Evolutionary conservation across 2,113 vertebrate genomes (phyloP).

Genomic region (Mola mola): DNA sequence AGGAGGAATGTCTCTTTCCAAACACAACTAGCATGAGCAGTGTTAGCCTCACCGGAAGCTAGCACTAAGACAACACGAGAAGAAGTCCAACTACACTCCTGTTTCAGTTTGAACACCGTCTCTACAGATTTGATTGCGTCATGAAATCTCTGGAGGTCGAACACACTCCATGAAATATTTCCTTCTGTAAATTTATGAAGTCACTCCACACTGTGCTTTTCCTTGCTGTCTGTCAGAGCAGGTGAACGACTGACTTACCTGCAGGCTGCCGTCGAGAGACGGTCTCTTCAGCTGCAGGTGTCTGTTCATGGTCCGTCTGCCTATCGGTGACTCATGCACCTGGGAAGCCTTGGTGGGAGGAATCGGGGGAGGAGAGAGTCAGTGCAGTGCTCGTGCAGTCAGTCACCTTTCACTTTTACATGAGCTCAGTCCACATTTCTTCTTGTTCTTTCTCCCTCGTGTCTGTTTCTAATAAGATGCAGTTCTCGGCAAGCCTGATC

Average conservation of each 20-base stretch:
- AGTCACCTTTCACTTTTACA: too few relatives aligned
- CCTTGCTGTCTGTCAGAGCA: constrained; percentile 3
- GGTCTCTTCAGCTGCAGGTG: constrained; percentile 85
- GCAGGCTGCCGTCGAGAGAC: constrained; percentile 85
- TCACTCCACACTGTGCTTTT: constrained; percentile 1
- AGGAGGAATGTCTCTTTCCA: too few relatives aligned
- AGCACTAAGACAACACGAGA: too few relatives aligned
- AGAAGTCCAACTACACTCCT: too few relatives aligned
- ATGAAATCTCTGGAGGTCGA: too few relatives aligned
- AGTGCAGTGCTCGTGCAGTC: too few relatives aligned
- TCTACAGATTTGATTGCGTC: too few relatives aligned
- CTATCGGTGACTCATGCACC: constrained; percentile 67
- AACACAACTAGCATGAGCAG: too few relatives aligned
- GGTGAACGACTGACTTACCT: constrained; percentile 81
- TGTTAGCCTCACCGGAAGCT: too few relatives aligned
- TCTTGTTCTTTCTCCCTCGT: not conserved
- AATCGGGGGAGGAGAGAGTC: constrained; percentile 45
- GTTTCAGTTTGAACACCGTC: too few relatives aligned
- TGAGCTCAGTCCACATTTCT: constrained; percentile 24
- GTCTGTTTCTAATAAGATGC: not conserved
- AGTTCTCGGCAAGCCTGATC: not conserved
- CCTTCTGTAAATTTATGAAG: too few relatives aligned
- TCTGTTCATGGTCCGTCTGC: constrained; percentile 78
- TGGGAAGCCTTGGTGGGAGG: constrained; percentile 57
- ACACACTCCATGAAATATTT: too few relatives aligned